phyloP scores from a whole-genome alignment of 2,113 vertebrate species.

The Nothoprocta pentlandii region DNA sequence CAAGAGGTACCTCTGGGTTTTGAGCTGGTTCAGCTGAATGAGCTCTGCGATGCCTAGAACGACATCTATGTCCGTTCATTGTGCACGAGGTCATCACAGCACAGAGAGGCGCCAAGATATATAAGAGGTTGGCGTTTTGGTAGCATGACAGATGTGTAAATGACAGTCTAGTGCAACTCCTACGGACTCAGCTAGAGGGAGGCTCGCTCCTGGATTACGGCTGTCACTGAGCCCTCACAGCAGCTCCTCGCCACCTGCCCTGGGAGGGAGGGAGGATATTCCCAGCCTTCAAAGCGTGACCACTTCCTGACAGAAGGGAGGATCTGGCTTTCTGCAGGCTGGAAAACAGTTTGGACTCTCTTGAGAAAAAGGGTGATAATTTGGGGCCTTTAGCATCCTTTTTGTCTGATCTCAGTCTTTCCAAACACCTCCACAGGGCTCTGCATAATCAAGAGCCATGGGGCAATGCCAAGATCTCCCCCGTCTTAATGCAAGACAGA shows the following conservation, averaged over 20 bases:
- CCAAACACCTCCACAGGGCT: not conserved
- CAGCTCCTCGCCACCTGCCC: not conserved
- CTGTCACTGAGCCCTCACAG: not conserved
- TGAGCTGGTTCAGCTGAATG: not conserved
- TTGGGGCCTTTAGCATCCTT: not conserved
- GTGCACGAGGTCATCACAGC: not conserved
- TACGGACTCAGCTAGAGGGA: slow-evolving; percentile 23
- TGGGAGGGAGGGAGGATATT: not conserved
- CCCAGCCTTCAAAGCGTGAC: not conserved
- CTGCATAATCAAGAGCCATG: not conserved
- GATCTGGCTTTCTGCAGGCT: not conserved
- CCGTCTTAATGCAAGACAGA: not conserved
- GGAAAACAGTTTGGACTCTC: not conserved
- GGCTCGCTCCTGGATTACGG: not conserved
- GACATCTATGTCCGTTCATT: not conserved
- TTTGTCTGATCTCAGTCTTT: not conserved
- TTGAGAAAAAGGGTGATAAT: not conserved
- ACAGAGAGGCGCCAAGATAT: not conserved
- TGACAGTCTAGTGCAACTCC: not conserved
- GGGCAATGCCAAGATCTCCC: not conserved
- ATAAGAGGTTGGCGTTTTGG: not conserved
- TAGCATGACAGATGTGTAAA: not conserved
- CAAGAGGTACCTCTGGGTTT: not conserved
- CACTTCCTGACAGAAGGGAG: not conserved
- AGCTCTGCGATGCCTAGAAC: not conserved